Evolutionary conservation across 2,113 vertebrate genomes (phyloP).

Genomic region (Onychorhynchus coronatus): DNA sequence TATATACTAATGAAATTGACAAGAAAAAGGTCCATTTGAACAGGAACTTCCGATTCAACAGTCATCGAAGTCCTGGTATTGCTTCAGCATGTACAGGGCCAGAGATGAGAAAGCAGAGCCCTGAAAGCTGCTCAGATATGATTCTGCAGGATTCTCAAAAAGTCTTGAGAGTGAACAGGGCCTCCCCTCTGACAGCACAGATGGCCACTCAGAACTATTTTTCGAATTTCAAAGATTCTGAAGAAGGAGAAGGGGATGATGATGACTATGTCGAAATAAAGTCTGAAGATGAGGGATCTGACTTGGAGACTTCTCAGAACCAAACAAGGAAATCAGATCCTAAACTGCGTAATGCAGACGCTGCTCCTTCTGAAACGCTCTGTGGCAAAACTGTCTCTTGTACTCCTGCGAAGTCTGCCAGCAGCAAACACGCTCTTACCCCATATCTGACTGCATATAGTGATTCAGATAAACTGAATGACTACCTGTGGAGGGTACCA

Average conservation of each 20-base stretch:
- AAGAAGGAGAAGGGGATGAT: conserved; percentile 81
- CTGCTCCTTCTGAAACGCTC: conserved; percentile 16
- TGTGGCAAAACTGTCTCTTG: conserved; percentile 36
- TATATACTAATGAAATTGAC: conserved; percentile 62
- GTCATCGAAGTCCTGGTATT: conserved; percentile 15
- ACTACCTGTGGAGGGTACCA: conserved; percentile 89
- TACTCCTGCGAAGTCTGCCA: conserved; percentile 69
- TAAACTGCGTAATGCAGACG: neutral
- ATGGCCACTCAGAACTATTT: conserved; percentile 91
- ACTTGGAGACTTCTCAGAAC: conserved; percentile 41
- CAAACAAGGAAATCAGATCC: conserved; percentile 29
- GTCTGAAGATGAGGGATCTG: conserved; percentile 88
- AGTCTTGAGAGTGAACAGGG: conserved; percentile 85
- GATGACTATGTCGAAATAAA: conserved; percentile 98
- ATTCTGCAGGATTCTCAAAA: conserved; percentile 94
- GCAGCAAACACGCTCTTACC: conserved; percentile 55
- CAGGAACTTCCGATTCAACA: conserved; percentile 37
- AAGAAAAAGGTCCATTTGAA: conserved; percentile 57
- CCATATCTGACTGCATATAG: conserved; percentile 62
- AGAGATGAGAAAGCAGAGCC: conserved; percentile 29
- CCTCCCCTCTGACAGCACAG: conserved; percentile 79
- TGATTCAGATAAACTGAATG: conserved; percentile 82
- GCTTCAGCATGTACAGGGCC: neutral
- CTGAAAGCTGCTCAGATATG: conserved; percentile 79
- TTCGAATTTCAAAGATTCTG: conserved; percentile 92